Evolutionary conservation across 2,797 vertebrate species (phyloP).

Genomic region (Channa striata): DNA sequence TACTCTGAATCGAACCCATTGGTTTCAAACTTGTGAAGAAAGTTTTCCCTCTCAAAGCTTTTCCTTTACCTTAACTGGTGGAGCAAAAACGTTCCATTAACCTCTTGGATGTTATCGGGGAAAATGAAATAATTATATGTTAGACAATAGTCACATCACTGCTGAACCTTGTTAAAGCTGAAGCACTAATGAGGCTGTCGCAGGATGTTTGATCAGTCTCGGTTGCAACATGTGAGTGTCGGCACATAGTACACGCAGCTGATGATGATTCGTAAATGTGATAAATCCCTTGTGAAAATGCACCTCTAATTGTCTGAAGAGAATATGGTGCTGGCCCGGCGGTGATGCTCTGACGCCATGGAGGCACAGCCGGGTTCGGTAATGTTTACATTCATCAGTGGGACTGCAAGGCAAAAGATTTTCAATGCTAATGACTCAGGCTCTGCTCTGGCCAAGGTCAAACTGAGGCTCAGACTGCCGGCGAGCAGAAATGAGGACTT

Average conservation of each 20-base stretch:
- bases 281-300: conserved; percentile 32
- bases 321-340: conserved; percentile 47
- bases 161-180: neutral
- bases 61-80: too few species aligned
- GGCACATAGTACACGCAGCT: neutral
- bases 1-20: too few species aligned
- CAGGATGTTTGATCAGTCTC: neutral
- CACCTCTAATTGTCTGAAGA: conserved; percentile 47
- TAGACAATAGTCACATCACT: neutral
- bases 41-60: too few species aligned
- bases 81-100: too few species aligned
- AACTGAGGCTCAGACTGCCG: conserved; percentile 45
- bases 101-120: too few species aligned
- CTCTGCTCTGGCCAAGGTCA: conserved; percentile 67
- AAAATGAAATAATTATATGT: too few species aligned
- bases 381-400: conserved; percentile 64
- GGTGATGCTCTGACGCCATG: conserved; percentile 41
- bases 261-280: conserved; percentile 13
- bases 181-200: neutral
- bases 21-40: too few species aligned
- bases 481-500: conserved; percentile 56
- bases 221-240: neutral
- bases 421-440: conserved; percentile 61
- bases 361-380: conserved; percentile 48
- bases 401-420: conserved; percentile 45